Base-by-base conservation (phyloP, 2,888 invertebrate genomes). In the Pandemis cinnamomeana region DNA sequence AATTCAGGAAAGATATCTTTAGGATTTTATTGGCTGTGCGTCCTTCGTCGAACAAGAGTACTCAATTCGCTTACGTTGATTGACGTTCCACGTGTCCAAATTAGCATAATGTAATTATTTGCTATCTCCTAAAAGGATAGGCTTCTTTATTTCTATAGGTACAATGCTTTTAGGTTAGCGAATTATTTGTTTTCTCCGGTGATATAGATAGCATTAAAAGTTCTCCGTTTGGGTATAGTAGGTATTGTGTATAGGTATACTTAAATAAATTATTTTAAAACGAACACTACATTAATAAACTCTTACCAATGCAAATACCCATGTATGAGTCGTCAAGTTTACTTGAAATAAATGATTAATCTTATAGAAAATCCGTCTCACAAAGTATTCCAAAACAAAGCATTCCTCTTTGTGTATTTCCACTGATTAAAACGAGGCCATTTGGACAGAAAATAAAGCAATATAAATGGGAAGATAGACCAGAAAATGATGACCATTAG, bases 21-120 rank as follows among this genome's bases (percentile, higher is more conserved):
- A 41, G 55, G 55, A 69, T 58, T 63, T 68, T 63, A 64, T 68
- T 68, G 67, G 53, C 64, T 42, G 20, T 64, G 64, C 55, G 51
- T 73, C 42, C 58, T 58, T 58, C n/a, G 58, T 72, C 44, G 20
- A 64, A 72, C 53, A 62, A 46, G 53, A 53, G n/a, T 44, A 51
- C 58, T 69, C 48, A 64, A 64, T 64, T 69, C 51, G 53, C 58
- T 48, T 48, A 69, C 41, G 53, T n/a, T 36, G 51, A 64, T 73
- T 73, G 69, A 70, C 70, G 69, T 41, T 10, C 72, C 66, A 66
- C 70, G 27, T 53, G 73, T 61, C 42, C 27, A 60, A 55, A 69
- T 73, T 67, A 53, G 53, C 67, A 53, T 72, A 67, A 67, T 67
- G 5, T 53, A 55, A 67, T 72, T 71, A 61, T 61, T 41, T 41